A percentile compares a stretch with the other conserved stretches of the same genome.
Evolutionary conservation across 2,113 vertebrate species (phyloP).

Genomic region (Loxodonta africana): DNA sequence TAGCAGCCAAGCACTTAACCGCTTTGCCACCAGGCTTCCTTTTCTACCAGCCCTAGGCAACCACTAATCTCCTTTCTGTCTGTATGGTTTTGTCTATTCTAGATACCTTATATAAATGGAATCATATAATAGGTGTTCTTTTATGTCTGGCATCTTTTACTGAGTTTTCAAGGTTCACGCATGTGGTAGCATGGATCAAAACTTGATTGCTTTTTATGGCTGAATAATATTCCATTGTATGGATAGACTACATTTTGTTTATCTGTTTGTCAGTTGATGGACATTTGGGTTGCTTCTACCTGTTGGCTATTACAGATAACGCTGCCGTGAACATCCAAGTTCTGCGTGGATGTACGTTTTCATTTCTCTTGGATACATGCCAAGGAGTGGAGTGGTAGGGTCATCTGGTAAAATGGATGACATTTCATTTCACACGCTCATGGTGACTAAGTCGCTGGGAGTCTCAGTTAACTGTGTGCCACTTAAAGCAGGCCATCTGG

Average conservation of each 20-base stretch:
- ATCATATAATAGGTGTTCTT: fast-evolving
- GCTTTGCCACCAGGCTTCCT: neutral
- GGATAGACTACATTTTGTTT: too few species aligned
- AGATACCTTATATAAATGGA: neutral
- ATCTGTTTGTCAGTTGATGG: neutral
- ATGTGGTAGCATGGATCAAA: fast-evolving
- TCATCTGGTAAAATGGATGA: neutral
- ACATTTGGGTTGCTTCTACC: neutral
- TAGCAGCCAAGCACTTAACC: neutral
- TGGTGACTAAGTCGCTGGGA: neutral
- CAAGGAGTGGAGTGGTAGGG: neutral
- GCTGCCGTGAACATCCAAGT: neutral
- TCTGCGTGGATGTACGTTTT: fast-evolving
- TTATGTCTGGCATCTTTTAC: too few species aligned
- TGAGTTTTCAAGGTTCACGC: neutral
- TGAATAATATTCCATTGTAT: fast-evolving
- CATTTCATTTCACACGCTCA: neutral
- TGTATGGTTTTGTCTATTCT: neutral
- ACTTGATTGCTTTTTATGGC: neutral
- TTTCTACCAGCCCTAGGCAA: neutral
- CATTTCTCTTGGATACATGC: neutral
- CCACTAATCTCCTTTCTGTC: neutral
- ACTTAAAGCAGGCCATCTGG: neutral
- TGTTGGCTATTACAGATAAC: fast-evolving
- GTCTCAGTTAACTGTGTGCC: neutral